Conservation (phyloP, 2,797 vertebrate genomes). For the Arctocebus calabarensis region DNA sequence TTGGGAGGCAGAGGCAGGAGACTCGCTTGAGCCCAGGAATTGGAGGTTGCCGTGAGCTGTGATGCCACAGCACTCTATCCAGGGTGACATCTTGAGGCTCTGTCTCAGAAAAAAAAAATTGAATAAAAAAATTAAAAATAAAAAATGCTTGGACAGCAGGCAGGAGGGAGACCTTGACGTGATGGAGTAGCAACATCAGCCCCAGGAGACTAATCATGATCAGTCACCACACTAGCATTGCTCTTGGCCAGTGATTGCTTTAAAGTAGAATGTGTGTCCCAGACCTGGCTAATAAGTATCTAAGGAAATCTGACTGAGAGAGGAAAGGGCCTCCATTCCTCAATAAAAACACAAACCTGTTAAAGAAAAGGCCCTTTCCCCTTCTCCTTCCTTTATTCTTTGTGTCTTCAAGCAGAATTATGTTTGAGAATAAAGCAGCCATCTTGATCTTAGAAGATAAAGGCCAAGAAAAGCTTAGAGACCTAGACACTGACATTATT, state of each 20-base stretch:
- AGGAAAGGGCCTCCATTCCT: not conserved
- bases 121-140: not conserved
- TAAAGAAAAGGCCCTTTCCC: not conserved
- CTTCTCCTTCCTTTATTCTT: not conserved
- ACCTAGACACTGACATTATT: not conserved
- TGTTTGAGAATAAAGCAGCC: not conserved
- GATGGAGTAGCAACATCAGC: not conserved
- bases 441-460: not conserved
- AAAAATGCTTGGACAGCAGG: not conserved
- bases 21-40: too few species aligned
- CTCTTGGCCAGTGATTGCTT: not conserved
- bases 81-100: too few species aligned
- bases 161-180: not conserved
- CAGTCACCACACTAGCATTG: accelerated
- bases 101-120: too few species aligned
- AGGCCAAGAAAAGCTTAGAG: not conserved
- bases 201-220: not conserved
- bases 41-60: too few species aligned
- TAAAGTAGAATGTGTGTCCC: not conserved
- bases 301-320: not conserved
- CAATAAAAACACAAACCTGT: not conserved
- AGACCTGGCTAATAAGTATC: not conserved
- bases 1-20: too few species aligned
- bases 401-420: not conserved
- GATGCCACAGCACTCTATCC: too few species aligned